Base-by-base conservation (phyloP, 2,113 vertebrate genomes). In the Jaculus jaculus region DNA sequence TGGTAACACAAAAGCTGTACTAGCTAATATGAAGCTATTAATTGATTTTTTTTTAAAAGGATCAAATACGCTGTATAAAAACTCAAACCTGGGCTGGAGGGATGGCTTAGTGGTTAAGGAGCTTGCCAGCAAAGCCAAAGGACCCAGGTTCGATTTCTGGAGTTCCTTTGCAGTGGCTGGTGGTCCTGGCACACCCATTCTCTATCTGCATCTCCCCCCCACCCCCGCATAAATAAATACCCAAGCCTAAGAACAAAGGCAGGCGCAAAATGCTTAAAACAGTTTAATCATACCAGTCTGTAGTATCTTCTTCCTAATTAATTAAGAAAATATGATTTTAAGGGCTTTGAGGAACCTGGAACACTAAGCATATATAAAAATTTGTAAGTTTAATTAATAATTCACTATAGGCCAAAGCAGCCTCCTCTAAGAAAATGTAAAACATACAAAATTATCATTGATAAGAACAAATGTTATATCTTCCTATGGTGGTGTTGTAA, bases 21-120 rank as follows among this genome's bases (percentile, higher is more conserved):
- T 75, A 63, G 42, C 34, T 89, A 80, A 34, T n/a, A 82, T 83
- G 77, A 65, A 88, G 66, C 32, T 51, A 84, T 72, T 81, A 85
- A 85, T 58, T 89, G 66, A 78, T 92, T 82, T 63, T 58, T 28
- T 71, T n/a, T n/a, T n/a, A n/a, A n/a, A 61, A 83, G 32, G n/a
- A 42, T 63, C 60, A 8, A 34, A 86, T 89, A 39, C 60, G 83
- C 42, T 23, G 72, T 71, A 65, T 39, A 28, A 86, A 84, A 89
- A 51, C n/a, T 91, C 87, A 89, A 86, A 69, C 24, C 42, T 47
- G 42, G 42, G 42, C 42, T 6, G 42, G 42, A 47, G 5, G 8
- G 42, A 47, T 47, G 42, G 42, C 8, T 47, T 47, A 47, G 42
- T 47, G 42, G 42, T 47, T 47, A 47, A 47, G 42, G 42, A 6